These are phyloP conservation scores for Scopus umbretta DNA, from an alignment of 2,113 vertebrate species.

Conservation along the genomic window DNA sequence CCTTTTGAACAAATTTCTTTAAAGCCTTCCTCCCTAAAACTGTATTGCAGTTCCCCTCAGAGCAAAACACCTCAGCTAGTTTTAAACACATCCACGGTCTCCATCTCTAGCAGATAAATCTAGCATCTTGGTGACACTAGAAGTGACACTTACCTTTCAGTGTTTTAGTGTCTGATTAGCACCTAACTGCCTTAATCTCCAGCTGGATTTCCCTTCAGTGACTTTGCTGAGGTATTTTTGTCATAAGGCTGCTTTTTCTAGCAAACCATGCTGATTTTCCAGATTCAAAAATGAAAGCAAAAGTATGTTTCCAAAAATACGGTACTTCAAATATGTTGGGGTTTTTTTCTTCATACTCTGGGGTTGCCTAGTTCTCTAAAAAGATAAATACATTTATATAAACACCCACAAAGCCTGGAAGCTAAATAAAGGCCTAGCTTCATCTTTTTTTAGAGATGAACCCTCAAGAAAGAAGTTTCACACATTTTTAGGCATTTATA, in stretches of 20 bases:
- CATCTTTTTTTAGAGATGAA: neutral
- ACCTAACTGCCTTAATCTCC: neutral
- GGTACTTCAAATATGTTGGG: too few species aligned
- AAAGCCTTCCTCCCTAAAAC: neutral
- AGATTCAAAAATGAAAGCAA: neutral
- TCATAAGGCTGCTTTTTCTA: neutral
- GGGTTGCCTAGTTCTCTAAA: neutral
- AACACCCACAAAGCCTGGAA: neutral
- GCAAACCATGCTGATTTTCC: neutral
- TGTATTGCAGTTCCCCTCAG: neutral
- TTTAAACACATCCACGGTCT: neutral
- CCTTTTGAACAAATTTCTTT: neutral
- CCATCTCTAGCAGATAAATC: neutral
- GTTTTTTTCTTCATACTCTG: neutral
- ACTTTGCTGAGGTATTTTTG: neutral
- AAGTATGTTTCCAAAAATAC: neutral
- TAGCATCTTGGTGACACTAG: too few species aligned
- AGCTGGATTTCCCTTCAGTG: neutral
- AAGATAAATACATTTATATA: neutral
- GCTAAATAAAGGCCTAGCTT: neutral
- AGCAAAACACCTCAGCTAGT: neutral
- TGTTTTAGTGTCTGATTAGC: neutral
- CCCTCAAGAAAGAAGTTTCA: neutral
- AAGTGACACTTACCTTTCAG: neutral
- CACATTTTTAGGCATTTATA: neutral